phyloP scores from a whole-genome alignment of 2,888 invertebrate species.

The Ametastegia equiseti region DNA sequence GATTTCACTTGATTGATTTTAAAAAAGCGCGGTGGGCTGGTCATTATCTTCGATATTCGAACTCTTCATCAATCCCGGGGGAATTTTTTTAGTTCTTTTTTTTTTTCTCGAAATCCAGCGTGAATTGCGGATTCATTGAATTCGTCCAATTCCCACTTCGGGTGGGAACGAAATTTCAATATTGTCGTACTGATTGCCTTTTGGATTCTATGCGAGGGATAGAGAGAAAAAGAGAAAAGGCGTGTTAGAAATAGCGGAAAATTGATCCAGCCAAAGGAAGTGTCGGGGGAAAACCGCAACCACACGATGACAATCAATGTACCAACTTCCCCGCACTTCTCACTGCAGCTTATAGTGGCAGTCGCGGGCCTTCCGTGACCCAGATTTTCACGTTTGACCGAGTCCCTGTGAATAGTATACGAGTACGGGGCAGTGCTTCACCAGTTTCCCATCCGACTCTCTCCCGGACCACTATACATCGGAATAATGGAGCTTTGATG shows the following conservation, averaged over 20 bases:
- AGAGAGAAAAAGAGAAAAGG: background rate
- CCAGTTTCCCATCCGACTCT: slow-evolving; percentile 32
- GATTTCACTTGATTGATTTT: background rate
- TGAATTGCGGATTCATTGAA: background rate
- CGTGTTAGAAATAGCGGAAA: slow-evolving; percentile 27
- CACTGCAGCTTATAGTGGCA: slow-evolving; percentile 6
- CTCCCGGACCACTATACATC: slow-evolving; percentile 38
- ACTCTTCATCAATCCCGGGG: no score
- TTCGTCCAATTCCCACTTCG: slow-evolving; percentile 1
- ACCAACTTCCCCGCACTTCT: slow-evolving; percentile 20
- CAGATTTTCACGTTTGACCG: slow-evolving; percentile 27
- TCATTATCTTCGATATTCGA: background rate
- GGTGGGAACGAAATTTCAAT: slow-evolving; percentile 19
- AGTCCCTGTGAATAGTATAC: slow-evolving; percentile 36
- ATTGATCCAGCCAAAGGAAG: slow-evolving; percentile 28
- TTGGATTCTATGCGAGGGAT: background rate
- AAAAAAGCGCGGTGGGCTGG: background rate
- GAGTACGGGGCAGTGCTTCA: slow-evolving; percentile 27
- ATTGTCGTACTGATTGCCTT: slow-evolving; percentile 14
- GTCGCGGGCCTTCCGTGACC: slow-evolving; percentile 35
- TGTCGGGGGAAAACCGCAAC: slow-evolving; percentile 4
- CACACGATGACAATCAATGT: slow-evolving; percentile 33
- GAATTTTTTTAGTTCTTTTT: no score
- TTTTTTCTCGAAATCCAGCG: background rate
- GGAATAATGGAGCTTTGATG: slow-evolving; percentile 49